Conservation (phyloP, 1,140 invertebrate species). For the Lithobius niger region DNA sequence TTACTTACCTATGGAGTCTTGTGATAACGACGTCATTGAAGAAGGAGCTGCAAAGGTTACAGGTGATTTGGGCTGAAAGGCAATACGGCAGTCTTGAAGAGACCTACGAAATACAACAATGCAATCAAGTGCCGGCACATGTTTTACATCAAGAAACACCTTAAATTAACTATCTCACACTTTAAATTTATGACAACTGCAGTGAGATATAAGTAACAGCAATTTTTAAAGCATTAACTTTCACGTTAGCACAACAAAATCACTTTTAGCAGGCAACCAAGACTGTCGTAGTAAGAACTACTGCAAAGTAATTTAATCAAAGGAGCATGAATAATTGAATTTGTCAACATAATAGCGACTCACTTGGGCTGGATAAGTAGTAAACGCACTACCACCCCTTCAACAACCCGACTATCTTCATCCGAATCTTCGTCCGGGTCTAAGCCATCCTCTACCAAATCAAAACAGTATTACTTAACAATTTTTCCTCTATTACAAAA, state of each 20-base stretch:
- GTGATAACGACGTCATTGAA: conserved; percentile 28
- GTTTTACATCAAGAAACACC: too few species aligned
- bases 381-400: conserved; percentile 49
- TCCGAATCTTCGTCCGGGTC: conserved; percentile 24
- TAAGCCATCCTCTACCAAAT: conserved; percentile 1
- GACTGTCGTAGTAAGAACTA: too few species aligned
- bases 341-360: too few species aligned
- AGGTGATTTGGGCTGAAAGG: conserved; percentile 45
- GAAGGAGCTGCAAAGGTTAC: conserved; percentile 18
- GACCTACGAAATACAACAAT: conserved; percentile 35
- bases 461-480: not conserved
- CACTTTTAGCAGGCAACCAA: too few species aligned
- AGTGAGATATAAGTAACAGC: too few species aligned
- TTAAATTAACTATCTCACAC: too few species aligned
- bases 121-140: too few species aligned
- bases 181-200: too few species aligned
- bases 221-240: too few species aligned
- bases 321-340: too few species aligned
- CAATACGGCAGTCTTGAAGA: conserved; percentile 68
- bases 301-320: too few species aligned
- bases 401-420: conserved; percentile 24
- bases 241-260: too few species aligned
- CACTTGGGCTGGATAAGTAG: conserved; percentile 72
- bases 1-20: conserved; percentile 27
- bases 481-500: not conserved